These are phyloP conservation scores for Pelecanus crispus DNA, from an alignment of 2,113 vertebrate genomes.

Conservation along the genomic window DNA sequence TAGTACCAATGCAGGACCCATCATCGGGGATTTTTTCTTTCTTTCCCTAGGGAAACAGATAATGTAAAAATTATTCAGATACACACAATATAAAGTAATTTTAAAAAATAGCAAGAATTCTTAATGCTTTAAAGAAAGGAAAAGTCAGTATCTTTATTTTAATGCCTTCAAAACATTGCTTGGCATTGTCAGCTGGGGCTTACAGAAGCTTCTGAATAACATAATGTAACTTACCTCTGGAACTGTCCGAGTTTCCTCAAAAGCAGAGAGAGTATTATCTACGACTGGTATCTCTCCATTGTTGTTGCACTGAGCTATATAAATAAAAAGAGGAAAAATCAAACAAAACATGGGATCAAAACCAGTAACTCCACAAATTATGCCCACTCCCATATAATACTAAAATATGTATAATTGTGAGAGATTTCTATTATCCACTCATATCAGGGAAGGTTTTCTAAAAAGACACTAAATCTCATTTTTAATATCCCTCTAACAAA, in stretches of 20 bases:
- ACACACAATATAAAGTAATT: not conserved
- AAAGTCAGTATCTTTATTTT: not conserved
- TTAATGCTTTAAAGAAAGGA: not conserved
- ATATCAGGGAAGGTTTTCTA: not conserved
- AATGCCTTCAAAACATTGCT: not conserved
- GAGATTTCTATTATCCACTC: not conserved
- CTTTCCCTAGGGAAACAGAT: conserved; percentile 49
- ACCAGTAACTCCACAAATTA: not conserved
- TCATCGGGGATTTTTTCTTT: conserved; percentile 64
- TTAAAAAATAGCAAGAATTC: not conserved
- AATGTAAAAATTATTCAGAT: not conserved
- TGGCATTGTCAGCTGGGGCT: not conserved
- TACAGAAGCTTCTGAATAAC: not conserved
- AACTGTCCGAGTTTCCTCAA: conserved; percentile 52
- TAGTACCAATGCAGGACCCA: conserved; percentile 71
- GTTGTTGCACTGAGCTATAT: conserved; percentile 61
- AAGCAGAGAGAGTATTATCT: conserved; percentile 53
- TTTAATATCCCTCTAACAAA: not conserved
- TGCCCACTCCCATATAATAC: not conserved
- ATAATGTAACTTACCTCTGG: conserved; percentile 69
- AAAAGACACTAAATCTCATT: not conserved
- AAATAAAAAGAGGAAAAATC: not conserved
- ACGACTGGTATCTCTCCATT: conserved; percentile 23
- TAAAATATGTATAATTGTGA: not conserved
- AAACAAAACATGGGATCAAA: conserved; percentile 20